Evolutionary conservation across 2,113 vertebrate genomes (phyloP).

Genomic region (Piaya cayana): DNA sequence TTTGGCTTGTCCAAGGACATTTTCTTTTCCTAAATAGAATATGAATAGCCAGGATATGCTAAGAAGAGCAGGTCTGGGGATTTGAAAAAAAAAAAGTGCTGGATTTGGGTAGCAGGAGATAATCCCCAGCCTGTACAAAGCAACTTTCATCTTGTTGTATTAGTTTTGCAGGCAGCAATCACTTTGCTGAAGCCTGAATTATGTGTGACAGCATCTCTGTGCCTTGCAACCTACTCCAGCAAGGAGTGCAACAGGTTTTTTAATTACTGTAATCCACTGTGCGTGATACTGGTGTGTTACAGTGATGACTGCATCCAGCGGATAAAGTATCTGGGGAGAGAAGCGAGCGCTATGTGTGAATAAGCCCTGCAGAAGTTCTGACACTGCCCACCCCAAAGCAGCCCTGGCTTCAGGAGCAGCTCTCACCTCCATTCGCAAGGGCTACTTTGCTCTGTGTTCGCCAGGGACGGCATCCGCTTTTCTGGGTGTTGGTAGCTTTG

Average conservation of each 20-base stretch:
- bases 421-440: background rate
- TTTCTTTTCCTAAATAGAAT: background rate
- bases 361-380: background rate
- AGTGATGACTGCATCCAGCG: background rate
- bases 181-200: background rate
- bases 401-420: background rate
- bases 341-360: background rate
- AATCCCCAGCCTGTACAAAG: background rate
- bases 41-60: background rate
- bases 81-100: background rate
- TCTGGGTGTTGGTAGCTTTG: constrained; percentile 20
- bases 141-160: background rate
- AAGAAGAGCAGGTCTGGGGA: background rate
- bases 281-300: background rate
- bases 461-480: background rate
- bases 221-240: background rate
- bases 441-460: background rate
- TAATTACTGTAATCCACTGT: background rate
- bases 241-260: background rate
- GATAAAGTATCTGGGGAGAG: background rate
- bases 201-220: background rate
- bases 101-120: constrained; percentile 17
- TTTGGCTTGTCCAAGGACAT: background rate
- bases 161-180: background rate
- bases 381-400: background rate